These are phyloP conservation scores for Bolinopsis microptera DNA, from an alignment of 37 sponge, comb jelly and placozoan genomes.

Conservation along the genomic window DNA sequence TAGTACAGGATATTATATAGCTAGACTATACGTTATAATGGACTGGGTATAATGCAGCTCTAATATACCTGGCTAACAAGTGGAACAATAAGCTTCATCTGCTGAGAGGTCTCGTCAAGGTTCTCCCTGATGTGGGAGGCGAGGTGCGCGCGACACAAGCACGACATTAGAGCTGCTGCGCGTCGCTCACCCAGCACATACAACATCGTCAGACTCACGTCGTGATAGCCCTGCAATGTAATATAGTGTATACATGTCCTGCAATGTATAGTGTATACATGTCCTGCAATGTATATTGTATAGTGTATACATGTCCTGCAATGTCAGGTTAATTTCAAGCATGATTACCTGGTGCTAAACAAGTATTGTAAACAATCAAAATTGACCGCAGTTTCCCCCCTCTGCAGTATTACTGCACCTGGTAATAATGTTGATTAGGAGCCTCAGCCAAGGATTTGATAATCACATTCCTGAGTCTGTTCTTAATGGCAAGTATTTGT, in stretches of 20 bases:
- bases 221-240: constrained; percentile 51
- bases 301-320: too few relatives aligned
- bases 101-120: constrained; percentile 55
- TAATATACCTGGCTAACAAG: constrained; percentile 64
- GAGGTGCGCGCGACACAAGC: constrained; percentile 28
- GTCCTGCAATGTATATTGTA: too few relatives aligned
- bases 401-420: too few relatives aligned
- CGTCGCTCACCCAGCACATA: constrained; percentile 59
- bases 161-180: not conserved
- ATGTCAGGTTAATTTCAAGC: too few relatives aligned
- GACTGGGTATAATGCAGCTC: too few relatives aligned
- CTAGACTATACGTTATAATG: too few relatives aligned
- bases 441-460: constrained; percentile 53
- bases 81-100: constrained; percentile 25
- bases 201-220: constrained; percentile 49
- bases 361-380: too few relatives aligned
- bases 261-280: too few relatives aligned
- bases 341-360: too few relatives aligned
- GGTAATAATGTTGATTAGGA: constrained; percentile 31
- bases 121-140: constrained; percentile 45
- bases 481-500: not conserved
- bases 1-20: too few relatives aligned
- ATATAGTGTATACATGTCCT: not conserved
- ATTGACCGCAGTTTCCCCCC: too few relatives aligned
- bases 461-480: constrained; percentile 35